These are phyloP conservation scores for Watsonalla binaria DNA, from an alignment of 2,888 invertebrate species.

Conservation along the genomic window DNA sequence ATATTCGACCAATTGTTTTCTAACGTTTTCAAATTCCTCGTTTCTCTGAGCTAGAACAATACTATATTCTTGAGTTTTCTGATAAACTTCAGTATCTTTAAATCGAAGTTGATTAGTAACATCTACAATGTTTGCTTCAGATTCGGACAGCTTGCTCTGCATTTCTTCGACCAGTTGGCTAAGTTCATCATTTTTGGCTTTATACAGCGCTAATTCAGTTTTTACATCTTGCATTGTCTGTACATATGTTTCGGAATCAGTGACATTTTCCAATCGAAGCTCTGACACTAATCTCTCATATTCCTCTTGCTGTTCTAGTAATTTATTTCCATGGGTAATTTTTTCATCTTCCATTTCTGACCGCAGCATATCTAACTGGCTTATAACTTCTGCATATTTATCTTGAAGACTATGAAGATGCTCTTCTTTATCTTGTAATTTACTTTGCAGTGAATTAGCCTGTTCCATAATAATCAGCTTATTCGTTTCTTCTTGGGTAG, in stretches of 20 bases:
- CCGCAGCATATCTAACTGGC: conserved; percentile 59
- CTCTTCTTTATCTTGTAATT: conserved; percentile 67
- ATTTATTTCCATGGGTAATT: conserved; percentile 61
- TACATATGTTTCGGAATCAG: conserved; percentile 34
- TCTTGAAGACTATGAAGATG: conserved; percentile 57
- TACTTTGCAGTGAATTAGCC: conserved; percentile 58
- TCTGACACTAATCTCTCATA: conserved; percentile 61
- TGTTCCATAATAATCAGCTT: conserved; percentile 62
- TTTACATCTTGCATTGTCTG: conserved; percentile 36
- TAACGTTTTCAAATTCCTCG: conserved; percentile 64
- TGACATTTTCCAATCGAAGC: conserved; percentile 36
- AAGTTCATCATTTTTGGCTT: conserved; percentile 42
- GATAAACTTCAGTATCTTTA: conserved; percentile 63
- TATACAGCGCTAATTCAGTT: conserved; percentile 39
- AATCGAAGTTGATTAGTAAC: conserved; percentile 45
- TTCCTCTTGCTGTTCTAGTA: conserved; percentile 64
- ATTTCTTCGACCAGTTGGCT: conserved; percentile 40
- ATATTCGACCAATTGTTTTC: conserved; percentile 54
- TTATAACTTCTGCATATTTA: conserved; percentile 61
- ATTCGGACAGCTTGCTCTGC: conserved; percentile 28
- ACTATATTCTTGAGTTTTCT: conserved; percentile 60
- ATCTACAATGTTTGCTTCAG: conserved; percentile 40
- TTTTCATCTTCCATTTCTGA: conserved; percentile 72
- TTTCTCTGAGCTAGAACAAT: conserved; percentile 52
- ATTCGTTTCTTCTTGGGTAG: conserved; percentile 69